Evolutionary conservation across 92 coral and sea anemone species (phyloP).

Genomic region (Ricordea florida): DNA sequence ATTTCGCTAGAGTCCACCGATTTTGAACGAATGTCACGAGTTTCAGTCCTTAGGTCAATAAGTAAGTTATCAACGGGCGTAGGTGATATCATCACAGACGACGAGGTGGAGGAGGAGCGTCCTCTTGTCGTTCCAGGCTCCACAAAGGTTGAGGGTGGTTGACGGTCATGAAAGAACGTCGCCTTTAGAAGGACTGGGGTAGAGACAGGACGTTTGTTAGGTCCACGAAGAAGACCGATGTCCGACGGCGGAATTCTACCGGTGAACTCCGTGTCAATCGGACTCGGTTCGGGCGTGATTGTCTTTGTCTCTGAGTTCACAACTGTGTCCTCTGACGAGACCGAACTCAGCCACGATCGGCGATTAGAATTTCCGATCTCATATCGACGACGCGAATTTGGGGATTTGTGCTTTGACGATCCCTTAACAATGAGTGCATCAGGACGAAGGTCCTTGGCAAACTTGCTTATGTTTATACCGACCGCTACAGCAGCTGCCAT

Average conservation of each 20-base stretch:
- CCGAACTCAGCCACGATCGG: conserved; percentile 75
- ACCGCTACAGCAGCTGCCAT: conserved; percentile 52
- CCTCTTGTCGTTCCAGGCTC: conserved; percentile 37
- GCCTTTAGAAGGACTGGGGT: conserved; percentile 85
- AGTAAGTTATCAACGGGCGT: conserved; percentile 16
- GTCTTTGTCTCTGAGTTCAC: conserved; percentile 17
- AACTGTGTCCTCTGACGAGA: conserved; percentile 57
- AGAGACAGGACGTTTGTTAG: conserved; percentile 77
- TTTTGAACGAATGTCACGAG: conserved; percentile 76
- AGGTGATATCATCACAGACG: conserved; percentile 25
- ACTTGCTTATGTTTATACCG: conserved; percentile 48
- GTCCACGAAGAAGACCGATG: conserved; percentile 32
- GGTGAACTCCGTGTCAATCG: conserved; percentile 40
- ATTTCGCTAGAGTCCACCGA: conserved; percentile 76
- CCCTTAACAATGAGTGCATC: conserved; percentile 34
- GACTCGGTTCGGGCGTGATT: conserved; percentile 40
- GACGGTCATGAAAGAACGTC: conserved; percentile 61
- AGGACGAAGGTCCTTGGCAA: conserved; percentile 60
- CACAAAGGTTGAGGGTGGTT: conserved; percentile 48
- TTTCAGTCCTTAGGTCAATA: conserved; percentile 60
- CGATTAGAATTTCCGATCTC: conserved; percentile 65
- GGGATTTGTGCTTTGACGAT: conserved; percentile 61
- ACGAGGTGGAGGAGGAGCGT: conserved; percentile 32
- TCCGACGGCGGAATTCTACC: conserved; percentile 28
- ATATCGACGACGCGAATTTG: conserved; percentile 76